Base-by-base conservation (phyloP, 1,140 invertebrate species). In the Macrotrachela quadricornifera region DNA sequence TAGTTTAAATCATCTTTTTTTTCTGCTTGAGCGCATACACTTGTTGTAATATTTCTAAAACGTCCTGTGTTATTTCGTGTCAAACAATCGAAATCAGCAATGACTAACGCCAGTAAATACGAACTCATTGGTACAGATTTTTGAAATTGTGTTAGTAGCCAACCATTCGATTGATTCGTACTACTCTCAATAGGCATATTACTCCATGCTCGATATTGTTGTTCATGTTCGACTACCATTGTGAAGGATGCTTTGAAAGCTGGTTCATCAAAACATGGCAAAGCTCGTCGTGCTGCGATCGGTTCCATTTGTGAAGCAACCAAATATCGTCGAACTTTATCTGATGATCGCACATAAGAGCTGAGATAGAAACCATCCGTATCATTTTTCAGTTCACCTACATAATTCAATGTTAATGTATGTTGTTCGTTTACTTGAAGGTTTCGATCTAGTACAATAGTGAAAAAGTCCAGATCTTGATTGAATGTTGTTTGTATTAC, bases 261-360 rank as follows among this genome's bases (percentile, higher is more conserved):
- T 0, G 90, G 90, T 63, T 95, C 90, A 64, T 95, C 91, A 63
- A 94, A 91, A 68, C 87, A 94, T 0, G 88, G 88, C 65, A 94
- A 92, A 1, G 82, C 86, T 50, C 79, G 74, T 51, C 51, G 37
- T 39, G 51, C 51, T 15, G 46, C 51, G 36, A n/a, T 53, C n/a
- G 51, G 44, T 14, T 53, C 51, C 51, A 53, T 53, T 47, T 53
- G 51, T 41, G 51, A 53, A 30, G 51, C 46, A 18, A 53, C 36
- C 8, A 53, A 36, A 44, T 44, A 53, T 53, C 36, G 38, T 41
- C 36, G 42, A 44, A 44, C n/a, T 44, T 44, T n/a, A 18, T 44
- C 17, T 44, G n/a, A 44, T 15, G 17, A n/a, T 44, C 9, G 42
- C 6, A n/a, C 42, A 47, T 53, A 53, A 4, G 37, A 53, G n/a